phyloP scores from a whole-genome alignment of 2,113 vertebrate species.

The Rafetus swinhoei region DNA sequence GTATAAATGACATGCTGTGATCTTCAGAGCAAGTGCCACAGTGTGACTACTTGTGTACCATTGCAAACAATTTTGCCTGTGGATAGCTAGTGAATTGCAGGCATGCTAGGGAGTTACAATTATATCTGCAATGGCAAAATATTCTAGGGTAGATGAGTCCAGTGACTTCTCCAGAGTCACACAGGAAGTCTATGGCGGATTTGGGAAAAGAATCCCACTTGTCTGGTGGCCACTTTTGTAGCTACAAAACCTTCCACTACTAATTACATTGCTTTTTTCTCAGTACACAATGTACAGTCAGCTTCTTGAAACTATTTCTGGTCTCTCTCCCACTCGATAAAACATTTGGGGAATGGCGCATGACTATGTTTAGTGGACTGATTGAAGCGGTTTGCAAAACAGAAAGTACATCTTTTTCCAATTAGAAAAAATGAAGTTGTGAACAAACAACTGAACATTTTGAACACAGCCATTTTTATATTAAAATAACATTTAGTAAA shows the following conservation, averaged over 20 bases:
- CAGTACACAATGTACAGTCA: constrained; percentile 42
- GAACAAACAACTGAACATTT: constrained; percentile 3
- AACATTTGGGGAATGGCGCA: constrained; percentile 64
- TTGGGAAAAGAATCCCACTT: background rate
- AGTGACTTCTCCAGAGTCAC: background rate
- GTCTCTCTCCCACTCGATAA: constrained; percentile 69
- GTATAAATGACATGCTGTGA: background rate
- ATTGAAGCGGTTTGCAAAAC: constrained; percentile 22
- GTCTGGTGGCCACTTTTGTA: background rate
- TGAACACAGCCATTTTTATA: background rate
- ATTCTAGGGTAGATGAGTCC: background rate
- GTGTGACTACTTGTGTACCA: background rate
- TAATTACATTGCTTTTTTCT: background rate
- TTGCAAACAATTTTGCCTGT: background rate
- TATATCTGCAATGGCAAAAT: background rate
- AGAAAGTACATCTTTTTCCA: background rate
- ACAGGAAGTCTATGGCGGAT: background rate
- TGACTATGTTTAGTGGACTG: constrained; percentile 7
- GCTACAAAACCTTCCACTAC: constrained; percentile 11
- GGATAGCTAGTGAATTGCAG: background rate
- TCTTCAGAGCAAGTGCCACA: background rate
- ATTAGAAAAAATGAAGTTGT: constrained; percentile 29
- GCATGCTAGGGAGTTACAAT: background rate
- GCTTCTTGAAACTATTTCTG: constrained; percentile 33
- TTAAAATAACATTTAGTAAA: background rate